These are phyloP conservation scores for Pachypsylla venusta DNA, from an alignment of 1,140 invertebrate genomes.

Conservation along the genomic window DNA sequence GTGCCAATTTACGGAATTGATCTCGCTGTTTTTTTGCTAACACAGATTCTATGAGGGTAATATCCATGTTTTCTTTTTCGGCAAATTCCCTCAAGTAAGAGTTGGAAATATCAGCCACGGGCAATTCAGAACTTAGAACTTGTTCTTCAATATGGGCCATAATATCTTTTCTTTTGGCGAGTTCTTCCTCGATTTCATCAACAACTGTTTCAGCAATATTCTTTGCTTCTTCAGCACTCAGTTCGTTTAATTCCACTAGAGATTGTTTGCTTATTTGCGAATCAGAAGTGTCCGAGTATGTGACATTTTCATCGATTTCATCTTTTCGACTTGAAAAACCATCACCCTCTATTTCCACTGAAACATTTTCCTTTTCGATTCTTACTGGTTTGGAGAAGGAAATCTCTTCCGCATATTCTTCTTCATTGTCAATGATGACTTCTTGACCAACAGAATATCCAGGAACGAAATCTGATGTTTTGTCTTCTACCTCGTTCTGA, in stretches of 20 bases:
- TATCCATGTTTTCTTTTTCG: constrained; percentile 33
- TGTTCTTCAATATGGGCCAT: constrained; percentile 13
- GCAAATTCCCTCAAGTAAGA: constrained; percentile 32
- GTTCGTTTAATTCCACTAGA: constrained; percentile 15
- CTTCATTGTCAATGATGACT: constrained; percentile 29
- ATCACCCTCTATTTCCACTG: background rate
- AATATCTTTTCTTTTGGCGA: constrained; percentile 30
- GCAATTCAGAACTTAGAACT: constrained; percentile 16
- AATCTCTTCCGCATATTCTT: constrained; percentile 18
- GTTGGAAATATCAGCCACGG: constrained; percentile 22
- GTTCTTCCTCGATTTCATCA: constrained; percentile 37
- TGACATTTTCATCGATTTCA: constrained; percentile 14
- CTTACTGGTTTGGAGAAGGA: background rate
- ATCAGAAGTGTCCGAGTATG: constrained; percentile 29
- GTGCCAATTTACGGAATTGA: constrained; percentile 30
- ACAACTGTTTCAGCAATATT: constrained; percentile 35
- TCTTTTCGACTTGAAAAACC: constrained; percentile 13
- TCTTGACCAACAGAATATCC: constrained; percentile 28
- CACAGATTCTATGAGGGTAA: constrained; percentile 34
- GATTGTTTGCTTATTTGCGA: background rate
- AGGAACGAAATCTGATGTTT: constrained; percentile 15
- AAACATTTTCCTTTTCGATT: background rate
- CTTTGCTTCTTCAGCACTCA: constrained; percentile 28
- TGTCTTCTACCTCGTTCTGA: constrained; percentile 30
- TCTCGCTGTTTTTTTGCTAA: constrained; percentile 34